Evolutionary conservation across 2,797 vertebrate genomes (phyloP).

Genomic region (Bovichtus variegatus): DNA sequence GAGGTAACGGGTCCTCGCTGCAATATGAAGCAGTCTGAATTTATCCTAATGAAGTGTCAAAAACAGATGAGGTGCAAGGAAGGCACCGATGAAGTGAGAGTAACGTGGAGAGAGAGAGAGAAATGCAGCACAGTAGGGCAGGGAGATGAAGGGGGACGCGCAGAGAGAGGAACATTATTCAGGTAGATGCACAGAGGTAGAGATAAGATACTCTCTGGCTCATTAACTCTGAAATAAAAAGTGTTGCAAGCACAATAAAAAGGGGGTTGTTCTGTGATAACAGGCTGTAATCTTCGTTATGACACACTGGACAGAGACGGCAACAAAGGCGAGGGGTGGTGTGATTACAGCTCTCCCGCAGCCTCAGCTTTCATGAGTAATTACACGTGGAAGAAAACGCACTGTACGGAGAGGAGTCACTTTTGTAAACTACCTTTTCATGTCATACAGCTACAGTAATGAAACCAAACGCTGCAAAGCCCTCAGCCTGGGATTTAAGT

Average conservation of each 20-base stretch:
- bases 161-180: neutral
- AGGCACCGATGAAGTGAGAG: neutral
- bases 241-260: slow-evolving; percentile 48
- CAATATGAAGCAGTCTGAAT: slow-evolving; percentile 24
- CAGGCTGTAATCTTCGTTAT: slow-evolving; percentile 40
- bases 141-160: neutral
- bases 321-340: slow-evolving; percentile 36
- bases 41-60: slow-evolving; percentile 34
- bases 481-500: neutral
- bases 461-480: neutral
- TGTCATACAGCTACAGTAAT: neutral
- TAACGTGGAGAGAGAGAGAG: neutral
- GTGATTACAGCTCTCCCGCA: slow-evolving; percentile 65
- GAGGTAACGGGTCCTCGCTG: neutral
- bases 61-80: slow-evolving; percentile 20
- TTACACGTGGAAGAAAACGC: slow-evolving; percentile 31
- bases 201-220: slow-evolving; percentile 55
- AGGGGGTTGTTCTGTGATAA: slow-evolving; percentile 42
- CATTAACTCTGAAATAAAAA: slow-evolving; percentile 56
- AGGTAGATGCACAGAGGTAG: neutral
- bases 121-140: neutral
- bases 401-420: slow-evolving; percentile 12
- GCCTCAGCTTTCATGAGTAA: slow-evolving; percentile 56
- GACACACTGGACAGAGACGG: slow-evolving; percentile 35
- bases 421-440: slow-evolving; percentile 6